Base-by-base conservation (phyloP, 2,797 vertebrate genomes). In the Cryptoblepharus egeriae region DNA sequence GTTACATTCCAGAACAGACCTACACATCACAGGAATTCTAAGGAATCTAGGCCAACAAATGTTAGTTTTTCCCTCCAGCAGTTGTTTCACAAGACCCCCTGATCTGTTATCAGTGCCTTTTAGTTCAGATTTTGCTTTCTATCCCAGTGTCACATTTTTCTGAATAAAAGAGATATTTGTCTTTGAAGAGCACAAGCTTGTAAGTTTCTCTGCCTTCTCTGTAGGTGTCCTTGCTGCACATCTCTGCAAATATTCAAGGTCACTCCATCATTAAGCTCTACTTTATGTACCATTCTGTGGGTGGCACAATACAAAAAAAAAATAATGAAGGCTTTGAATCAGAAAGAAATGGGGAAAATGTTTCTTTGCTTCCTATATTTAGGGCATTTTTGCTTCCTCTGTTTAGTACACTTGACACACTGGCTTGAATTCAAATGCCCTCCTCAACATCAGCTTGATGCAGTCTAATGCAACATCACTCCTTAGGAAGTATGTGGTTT, bases 201-300 rank as follows among this genome's bases (percentile, higher is more conserved):
- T n/a, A 24, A 82, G 87, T 65, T 80, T 30, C 58, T 84, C 70
- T 82, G 22, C 35, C 80, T 42, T 39, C 71, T 68, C 82, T 91
- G 61, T 55, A 16, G 37, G 28, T 73, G 57, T 22, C 55, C 74
- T 73, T 49, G 24, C 86, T 88, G 80, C 18, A 81, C 9, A 71
- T 79, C 79, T 85, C 42, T 61, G 86, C 88, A 90, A 87, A 72
- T 11, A 87, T 65, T 77, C 83, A 89, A 92, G 90, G 91, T 92
- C 85, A 91, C 80, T 73, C 28, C 71, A 77, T 55, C 24, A 87
- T 65, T 83, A 90, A 88, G 58, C 83, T 82, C 55, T 85, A 58
- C 65, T 84, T 58, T 42, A 77, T 72, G 75, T 83, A 42, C 45
- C 58, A 84, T 68, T 70, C 77, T 86, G 45, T 69, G 61, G 37